These are phyloP conservation scores for Carollia perspicillata DNA, from an alignment of 2,113 vertebrate genomes.

Conservation along the genomic window DNA sequence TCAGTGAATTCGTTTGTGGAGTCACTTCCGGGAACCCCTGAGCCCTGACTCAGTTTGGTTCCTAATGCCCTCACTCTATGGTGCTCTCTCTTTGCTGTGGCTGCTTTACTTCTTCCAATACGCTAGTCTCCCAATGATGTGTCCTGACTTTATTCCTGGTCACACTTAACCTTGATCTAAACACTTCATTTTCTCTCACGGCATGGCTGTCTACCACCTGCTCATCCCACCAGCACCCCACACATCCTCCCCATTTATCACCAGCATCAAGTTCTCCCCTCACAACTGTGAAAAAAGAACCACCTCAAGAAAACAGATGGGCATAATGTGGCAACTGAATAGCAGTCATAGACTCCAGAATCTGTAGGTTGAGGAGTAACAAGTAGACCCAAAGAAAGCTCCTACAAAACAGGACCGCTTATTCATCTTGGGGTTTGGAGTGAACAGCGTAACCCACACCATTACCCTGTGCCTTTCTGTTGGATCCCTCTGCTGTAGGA, in stretches of 20 bases:
- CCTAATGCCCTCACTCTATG: too few species aligned
- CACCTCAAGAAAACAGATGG: not conserved
- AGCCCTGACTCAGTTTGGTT: too few species aligned
- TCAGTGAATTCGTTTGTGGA: not conserved
- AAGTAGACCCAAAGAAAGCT: not conserved
- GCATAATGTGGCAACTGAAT: not conserved
- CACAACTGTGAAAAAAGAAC: not conserved
- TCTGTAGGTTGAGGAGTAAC: not conserved
- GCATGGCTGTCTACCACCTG: not conserved
- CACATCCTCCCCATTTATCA: not conserved
- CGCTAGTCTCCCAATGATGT: not conserved
- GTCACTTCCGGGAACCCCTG: not conserved
- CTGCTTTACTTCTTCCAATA: not conserved
- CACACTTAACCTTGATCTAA: not conserved
- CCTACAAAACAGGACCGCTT: not conserved
- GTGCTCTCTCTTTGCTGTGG: not conserved
- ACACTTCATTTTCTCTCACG: not conserved
- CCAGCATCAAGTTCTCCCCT: not conserved
- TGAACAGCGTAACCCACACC: not conserved
- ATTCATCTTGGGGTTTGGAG: not conserved
- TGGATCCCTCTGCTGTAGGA: not conserved
- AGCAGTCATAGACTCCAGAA: not conserved
- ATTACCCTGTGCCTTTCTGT: not conserved
- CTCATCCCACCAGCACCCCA: not conserved
- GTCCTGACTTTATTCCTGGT: not conserved